These are phyloP conservation scores for Hexactinellida sp. DNA, from an alignment of 37 sponge, comb jelly and placozoan genomes.

Conservation along the genomic window DNA sequence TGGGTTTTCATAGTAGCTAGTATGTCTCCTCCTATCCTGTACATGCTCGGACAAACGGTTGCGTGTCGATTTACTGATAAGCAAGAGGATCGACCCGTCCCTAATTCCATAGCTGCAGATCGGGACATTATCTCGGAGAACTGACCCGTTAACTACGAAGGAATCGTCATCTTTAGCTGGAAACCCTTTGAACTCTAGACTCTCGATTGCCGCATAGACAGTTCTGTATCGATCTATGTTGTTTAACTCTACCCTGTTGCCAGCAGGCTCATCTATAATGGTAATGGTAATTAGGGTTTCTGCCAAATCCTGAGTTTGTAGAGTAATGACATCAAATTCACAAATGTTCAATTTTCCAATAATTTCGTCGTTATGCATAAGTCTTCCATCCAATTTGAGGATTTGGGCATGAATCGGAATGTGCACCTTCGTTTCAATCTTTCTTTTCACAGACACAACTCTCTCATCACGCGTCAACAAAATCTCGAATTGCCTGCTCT, in stretches of 20 bases:
- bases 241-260: not conserved
- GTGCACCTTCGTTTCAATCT: not conserved
- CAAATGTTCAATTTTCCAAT: not conserved
- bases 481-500: not conserved
- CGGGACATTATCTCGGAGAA: not conserved
- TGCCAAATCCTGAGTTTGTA: not conserved
- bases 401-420: not conserved
- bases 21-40: no score
- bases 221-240: not conserved
- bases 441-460: not conserved
- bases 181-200: not conserved
- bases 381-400: not conserved
- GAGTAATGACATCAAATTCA: not conserved
- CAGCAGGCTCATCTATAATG: not conserved
- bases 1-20: no score
- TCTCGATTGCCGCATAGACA: not conserved
- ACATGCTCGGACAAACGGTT: not conserved
- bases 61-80: not conserved
- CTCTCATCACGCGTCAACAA: not conserved
- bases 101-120: not conserved
- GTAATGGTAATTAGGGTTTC: not conserved
- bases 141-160: not conserved
- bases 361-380: not conserved
- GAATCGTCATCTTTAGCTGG: not conserved
- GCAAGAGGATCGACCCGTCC: not conserved